Evolutionary conservation across 2,797 vertebrate genomes (phyloP).

Genomic region (Graptemys geographica): DNA sequence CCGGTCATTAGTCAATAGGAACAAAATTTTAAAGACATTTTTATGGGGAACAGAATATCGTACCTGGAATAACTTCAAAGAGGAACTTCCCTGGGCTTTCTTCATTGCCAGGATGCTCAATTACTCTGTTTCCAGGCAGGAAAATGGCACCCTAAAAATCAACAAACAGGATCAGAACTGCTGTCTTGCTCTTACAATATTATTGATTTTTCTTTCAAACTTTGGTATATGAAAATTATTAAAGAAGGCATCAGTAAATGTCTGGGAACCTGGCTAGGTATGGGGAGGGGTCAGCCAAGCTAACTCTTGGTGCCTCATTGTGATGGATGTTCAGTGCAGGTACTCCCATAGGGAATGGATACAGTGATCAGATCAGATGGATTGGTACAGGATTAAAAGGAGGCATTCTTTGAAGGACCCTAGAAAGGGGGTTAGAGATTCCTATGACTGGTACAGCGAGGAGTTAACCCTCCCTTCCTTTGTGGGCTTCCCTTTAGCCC

Average conservation of each 20-base stretch:
- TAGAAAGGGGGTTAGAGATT: background rate
- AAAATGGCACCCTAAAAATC: conserved; percentile 90
- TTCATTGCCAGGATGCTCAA: conserved; percentile 91
- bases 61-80: conserved; percentile 98
- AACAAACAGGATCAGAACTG: conserved; percentile 44
- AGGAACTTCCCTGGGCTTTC: conserved; percentile 96
- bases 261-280: background rate
- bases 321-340: background rate
- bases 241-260: background rate
- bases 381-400: background rate
- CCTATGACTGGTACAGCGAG: background rate
- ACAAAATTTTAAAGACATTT: conserved; percentile 32
- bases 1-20: conserved; percentile 24
- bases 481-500: background rate
- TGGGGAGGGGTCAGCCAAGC: background rate
- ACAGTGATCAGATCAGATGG: background rate
- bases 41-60: conserved; percentile 30
- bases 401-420: background rate
- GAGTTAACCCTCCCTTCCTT: background rate
- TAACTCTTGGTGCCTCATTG: background rate
- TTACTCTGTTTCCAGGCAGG: conserved; percentile 95
- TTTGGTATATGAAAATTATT: background rate
- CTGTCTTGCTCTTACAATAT: background rate
- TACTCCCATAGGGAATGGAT: background rate
- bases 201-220: fast-evolving